Percentiles rank a stretch among this genome's conserved stretches.
These are phyloP conservation scores for Hystrix cristata DNA, from an alignment of 2,113 vertebrate species.

Conservation along the genomic window DNA sequence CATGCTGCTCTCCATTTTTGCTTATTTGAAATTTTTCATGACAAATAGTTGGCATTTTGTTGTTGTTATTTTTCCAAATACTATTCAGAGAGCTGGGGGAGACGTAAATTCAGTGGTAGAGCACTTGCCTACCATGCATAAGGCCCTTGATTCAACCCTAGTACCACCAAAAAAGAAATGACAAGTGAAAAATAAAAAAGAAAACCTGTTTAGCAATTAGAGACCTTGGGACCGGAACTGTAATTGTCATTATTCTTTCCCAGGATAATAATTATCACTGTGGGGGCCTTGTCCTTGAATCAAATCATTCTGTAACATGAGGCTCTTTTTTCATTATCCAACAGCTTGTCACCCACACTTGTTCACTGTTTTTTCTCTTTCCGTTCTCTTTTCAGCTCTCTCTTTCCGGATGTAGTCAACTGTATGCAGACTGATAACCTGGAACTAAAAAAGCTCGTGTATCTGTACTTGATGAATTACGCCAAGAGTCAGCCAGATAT, in stretches of 20 bases:
- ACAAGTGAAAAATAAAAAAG: neutral
- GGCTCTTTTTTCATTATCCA: neutral
- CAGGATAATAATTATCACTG: neutral
- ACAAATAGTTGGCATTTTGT: neutral
- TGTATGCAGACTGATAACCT: slow-evolving; percentile 99
- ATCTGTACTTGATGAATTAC: slow-evolving; percentile 99
- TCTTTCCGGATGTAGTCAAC: slow-evolving; percentile 99
- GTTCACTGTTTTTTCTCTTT: neutral
- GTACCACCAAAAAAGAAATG: neutral
- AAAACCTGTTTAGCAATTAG: neutral
- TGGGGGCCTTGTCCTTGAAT: slow-evolving; percentile 15
- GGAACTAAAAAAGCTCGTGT: slow-evolving; percentile 99
- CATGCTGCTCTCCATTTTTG: neutral
- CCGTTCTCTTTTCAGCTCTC: slow-evolving; percentile 88
- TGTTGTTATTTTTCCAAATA: neutral
- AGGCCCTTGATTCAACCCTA: neutral
- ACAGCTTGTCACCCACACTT: neutral
- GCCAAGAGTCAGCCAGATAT: slow-evolving; percentile 99
- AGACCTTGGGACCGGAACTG: neutral
- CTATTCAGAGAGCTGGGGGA: neutral
- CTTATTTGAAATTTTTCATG: slow-evolving; percentile 29
- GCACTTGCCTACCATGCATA: neutral
- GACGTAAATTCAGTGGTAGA: neutral
- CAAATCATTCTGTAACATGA: slow-evolving; percentile 6
- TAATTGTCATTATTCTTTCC: slow-evolving; percentile 26